Evolutionary conservation across 2,888 invertebrate species (phyloP), one percentile per base, ranked within the genome.

Genomic region (Drosophila pseudotakahashii): DNA sequence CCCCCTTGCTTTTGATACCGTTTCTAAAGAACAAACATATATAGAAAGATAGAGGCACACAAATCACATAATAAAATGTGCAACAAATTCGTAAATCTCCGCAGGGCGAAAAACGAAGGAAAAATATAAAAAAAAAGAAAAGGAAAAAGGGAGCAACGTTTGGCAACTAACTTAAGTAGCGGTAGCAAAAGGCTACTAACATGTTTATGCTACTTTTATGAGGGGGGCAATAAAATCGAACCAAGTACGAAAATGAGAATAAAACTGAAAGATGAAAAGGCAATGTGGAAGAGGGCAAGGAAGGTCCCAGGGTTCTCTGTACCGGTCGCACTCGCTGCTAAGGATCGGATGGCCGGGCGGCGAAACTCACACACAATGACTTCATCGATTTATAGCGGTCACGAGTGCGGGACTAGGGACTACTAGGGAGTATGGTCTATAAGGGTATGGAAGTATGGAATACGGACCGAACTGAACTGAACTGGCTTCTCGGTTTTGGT

Each of bases 361-460:
- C 26, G 26, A 26, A 26, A 45, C 59, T 39, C 66, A 1, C 73
- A 75, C 85, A 88, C 83, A 88, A 83, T 85, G 88, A 85, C 88
- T 88, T 85, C 76, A 88, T 85, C 85, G 85, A 85, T 85, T 85
- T 88, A 85, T 85, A 85, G 88, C 79, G 85, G 88, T 87, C 88
- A 87, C 75, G 76, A 82, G 86, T 79, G 77, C 73, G 76, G 76
- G 77, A 61, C n/a, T 63, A 47, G 44, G 36, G 62, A 19, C 19
- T 42, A n/a, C 37, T 4, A 13, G 11, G 11, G 11, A 19, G 10
- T 42, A 34, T 4, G 39, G 45, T n/a, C 76, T 62, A 50, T 26
- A 26, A 26, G 26, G 26, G 26, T 26, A 26, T 23, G 23, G 23
- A 23, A 3, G 23, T 23, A 23, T 23, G 23, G 23, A 23, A 23